Base-by-base conservation (phyloP, 2,113 vertebrate genomes). In the Cyrtonyx montezumae region DNA sequence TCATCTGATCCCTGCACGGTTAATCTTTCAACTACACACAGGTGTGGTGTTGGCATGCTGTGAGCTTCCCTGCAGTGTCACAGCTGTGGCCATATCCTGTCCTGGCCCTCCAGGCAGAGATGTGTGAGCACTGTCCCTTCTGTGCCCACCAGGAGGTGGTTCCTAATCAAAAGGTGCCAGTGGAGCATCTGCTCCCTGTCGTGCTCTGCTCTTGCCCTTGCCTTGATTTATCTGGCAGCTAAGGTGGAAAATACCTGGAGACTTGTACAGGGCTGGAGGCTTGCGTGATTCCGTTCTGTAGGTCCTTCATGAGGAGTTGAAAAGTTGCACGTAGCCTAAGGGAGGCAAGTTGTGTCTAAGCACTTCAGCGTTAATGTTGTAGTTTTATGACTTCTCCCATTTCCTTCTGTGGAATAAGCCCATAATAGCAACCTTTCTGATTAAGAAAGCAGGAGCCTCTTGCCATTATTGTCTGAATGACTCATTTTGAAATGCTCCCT, bases 261-360 rank as follows among this genome's bases (percentile, higher is more conserved):
- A 59, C 16, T 62, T 43, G 26, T 30, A 8, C 19, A 36, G 45
- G 55, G 16, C 48, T 37, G 37, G 49, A 63, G 28, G 53, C 13
- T 18, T 65, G 70, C 49, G 17, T 1, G 22, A 56, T 83, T 36
- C 88, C 51, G 25, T 71, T 71, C 75, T 28, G 2, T 28, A 18
- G 65, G 26, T 45, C 69, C 51, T 79, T 87, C 51, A 43, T 61
- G 82, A 68, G 49, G 69, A 78, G 85, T 34, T 92, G 80, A 73
- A 45, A 91, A 91, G 68, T 79, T 65, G 95, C 93, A 94, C 43
- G 71, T 94, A 92, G 93, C 87, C 89, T 80, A 22, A 28, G 66
- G 59, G 61, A 58, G 70, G 70, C 0, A 48, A 86, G 65, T 7
- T 61, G 56, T 76, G 79, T 91, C 68, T 53, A 83, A 63, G 42